These are phyloP conservation scores for Argyrosomus japonicus DNA, from an alignment of 2,113 vertebrate species.

Conservation along the genomic window DNA sequence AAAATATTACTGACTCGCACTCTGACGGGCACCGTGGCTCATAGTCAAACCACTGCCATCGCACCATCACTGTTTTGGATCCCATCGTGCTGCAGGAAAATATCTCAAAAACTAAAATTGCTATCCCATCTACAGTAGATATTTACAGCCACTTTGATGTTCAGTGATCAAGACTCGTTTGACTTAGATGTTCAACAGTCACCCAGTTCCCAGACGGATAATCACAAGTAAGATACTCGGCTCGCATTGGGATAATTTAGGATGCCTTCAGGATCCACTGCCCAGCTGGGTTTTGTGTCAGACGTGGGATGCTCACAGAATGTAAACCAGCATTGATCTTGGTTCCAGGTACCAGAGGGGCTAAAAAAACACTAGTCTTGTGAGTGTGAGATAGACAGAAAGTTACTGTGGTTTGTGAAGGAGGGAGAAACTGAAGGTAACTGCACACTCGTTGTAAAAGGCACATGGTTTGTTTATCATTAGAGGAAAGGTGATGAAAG, in stretches of 20 bases:
- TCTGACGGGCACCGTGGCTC: too few relatives aligned
- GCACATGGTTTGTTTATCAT: neutral
- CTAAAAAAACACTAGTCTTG: neutral
- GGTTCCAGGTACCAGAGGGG: neutral
- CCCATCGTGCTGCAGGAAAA: too few relatives aligned
- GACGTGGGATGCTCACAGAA: neutral
- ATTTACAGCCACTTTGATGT: too few relatives aligned
- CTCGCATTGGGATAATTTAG: neutral
- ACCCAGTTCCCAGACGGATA: too few relatives aligned
- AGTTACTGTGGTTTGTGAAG: neutral
- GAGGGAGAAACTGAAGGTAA: neutral
- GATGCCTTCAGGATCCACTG: neutral
- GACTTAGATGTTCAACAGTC: too few relatives aligned
- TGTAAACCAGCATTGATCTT: neutral
- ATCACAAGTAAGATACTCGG: neutral
- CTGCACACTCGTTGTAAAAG: neutral
- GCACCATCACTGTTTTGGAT: too few relatives aligned
- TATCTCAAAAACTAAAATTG: too few relatives aligned
- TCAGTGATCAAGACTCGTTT: too few relatives aligned
- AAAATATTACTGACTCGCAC: too few relatives aligned
- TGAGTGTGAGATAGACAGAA: neutral
- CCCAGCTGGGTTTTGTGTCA: slow-evolving; percentile 5
- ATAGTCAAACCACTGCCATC: too few relatives aligned
- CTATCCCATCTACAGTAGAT: too few relatives aligned
- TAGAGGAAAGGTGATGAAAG: neutral